phyloP scores from a whole-genome alignment of 2,888 invertebrate genomes.

The Steromphala cineraria region DNA sequence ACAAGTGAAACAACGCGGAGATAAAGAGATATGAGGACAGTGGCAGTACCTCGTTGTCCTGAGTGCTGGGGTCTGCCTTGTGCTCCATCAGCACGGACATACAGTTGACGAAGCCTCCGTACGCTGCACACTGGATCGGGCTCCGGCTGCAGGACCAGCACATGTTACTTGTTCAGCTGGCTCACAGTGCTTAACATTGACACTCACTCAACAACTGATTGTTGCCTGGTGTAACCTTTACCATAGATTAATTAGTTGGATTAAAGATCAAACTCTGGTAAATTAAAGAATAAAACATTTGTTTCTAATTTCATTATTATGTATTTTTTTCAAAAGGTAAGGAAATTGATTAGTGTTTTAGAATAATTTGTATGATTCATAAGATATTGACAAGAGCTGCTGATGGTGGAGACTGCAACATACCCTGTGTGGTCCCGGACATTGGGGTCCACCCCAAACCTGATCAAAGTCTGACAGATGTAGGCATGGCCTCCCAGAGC shows the following conservation, averaged over 20 bases:
- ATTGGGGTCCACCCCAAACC: constrained; percentile 72
- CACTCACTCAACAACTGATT: neutral
- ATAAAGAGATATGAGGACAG: neutral
- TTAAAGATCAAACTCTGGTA: too few relatives aligned
- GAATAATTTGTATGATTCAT: too few relatives aligned
- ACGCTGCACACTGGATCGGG: constrained; percentile 75
- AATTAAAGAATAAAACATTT: too few relatives aligned
- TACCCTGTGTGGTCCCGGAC: constrained; percentile 73
- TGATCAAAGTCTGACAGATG: constrained; percentile 74
- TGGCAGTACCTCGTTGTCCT: constrained; percentile 71
- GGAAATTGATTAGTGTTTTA: too few relatives aligned
- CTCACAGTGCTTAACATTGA: neutral
- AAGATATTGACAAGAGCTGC: neutral
- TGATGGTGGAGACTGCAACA: constrained; percentile 28
- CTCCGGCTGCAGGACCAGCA: constrained; percentile 60
- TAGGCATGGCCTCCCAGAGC: constrained; percentile 75
- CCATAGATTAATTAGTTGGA: neutral
- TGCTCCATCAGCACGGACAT: constrained; percentile 75
- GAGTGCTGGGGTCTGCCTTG: constrained; percentile 71
- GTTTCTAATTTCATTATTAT: too few relatives aligned
- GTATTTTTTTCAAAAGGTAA: too few relatives aligned
- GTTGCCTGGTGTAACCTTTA: neutral
- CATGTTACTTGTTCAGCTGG: neutral
- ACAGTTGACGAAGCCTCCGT: constrained; percentile 74
- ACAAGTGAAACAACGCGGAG: neutral